phyloP scores from a whole-genome alignment of 1,140 invertebrate genomes.

The Brevipalpus yothersi region DNA sequence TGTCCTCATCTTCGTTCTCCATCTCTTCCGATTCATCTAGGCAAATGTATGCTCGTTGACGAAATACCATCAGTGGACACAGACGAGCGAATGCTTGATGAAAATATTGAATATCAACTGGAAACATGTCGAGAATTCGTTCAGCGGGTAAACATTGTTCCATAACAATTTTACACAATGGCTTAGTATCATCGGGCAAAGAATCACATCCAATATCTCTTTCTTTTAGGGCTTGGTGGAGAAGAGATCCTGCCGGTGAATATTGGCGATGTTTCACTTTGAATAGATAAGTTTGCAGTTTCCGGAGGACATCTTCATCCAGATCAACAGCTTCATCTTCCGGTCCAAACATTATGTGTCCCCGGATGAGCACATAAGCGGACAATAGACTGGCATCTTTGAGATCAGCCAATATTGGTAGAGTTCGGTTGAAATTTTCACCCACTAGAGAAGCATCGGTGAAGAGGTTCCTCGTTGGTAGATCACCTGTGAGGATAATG shows the following conservation, averaged over 20 bases:
- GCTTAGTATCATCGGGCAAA: neutral
- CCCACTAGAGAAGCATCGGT: no score
- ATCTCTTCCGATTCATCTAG: neutral
- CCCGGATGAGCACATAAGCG: conserved; percentile 2
- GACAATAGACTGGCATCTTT: conserved; percentile 2
- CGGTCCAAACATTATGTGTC: conserved; percentile 8
- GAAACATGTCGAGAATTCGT: conserved; percentile 5
- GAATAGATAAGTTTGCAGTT: conserved; percentile 4
- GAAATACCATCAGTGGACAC: conserved; percentile 10
- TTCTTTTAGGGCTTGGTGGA: conserved; percentile 3
- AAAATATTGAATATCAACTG: neutral
- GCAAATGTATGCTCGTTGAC: conserved; percentile 4
- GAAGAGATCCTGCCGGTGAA: neutral
- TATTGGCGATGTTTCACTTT: conserved; percentile 1
- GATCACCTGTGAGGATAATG: no score
- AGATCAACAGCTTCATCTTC: neutral
- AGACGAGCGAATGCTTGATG: conserved; percentile 6
- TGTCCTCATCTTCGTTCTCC: neutral
- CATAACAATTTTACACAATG: conserved; percentile 6
- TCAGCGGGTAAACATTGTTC: conserved; percentile 6
- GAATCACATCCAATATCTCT: conserved; percentile 7
- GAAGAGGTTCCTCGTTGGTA: no score
- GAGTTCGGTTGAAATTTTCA: neutral
- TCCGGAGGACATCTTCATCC: conserved; percentile 4
- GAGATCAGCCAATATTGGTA: neutral